These are phyloP conservation scores for Lasioglossum marginatum DNA, from an alignment of 2,888 invertebrate species.

Conservation along the genomic window DNA sequence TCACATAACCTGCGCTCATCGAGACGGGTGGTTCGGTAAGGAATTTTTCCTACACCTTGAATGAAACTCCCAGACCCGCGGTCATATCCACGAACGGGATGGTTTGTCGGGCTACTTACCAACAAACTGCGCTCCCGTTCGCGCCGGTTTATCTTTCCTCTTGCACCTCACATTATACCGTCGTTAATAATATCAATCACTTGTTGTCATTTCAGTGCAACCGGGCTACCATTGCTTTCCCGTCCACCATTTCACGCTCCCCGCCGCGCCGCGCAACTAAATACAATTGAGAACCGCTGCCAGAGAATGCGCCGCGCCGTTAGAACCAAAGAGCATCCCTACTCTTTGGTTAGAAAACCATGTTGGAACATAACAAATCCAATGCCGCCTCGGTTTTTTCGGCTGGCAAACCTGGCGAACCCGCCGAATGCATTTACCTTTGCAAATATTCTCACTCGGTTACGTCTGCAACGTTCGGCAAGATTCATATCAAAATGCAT, in stretches of 20 bases:
- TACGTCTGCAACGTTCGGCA: too few species aligned
- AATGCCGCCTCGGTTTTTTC: neutral
- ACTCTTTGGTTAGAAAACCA: too few species aligned
- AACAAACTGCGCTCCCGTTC: constrained; percentile 64
- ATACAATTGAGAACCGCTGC: constrained; percentile 34
- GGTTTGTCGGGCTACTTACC: constrained; percentile 59
- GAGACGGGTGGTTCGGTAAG: constrained; percentile 34
- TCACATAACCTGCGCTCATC: constrained; percentile 75
- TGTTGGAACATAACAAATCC: neutral
- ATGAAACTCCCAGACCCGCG: constrained; percentile 47
- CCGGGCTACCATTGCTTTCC: constrained; percentile 18
- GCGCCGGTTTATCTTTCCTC: constrained; percentile 60
- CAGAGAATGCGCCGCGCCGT: constrained; percentile 16
- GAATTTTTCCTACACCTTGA: constrained; percentile 57
- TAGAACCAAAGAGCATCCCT: neutral
- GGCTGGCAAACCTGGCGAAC: neutral
- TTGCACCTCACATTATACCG: constrained; percentile 74
- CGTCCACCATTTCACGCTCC: constrained; percentile 26
- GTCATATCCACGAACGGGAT: constrained; percentile 35
- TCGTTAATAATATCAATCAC: constrained; percentile 78
- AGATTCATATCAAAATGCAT: too few species aligned
- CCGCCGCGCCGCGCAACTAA: neutral
- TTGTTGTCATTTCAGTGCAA: constrained; percentile 77
- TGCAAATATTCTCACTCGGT: neutral
- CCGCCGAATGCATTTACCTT: neutral